phyloP scores from a whole-genome alignment of 2,797 vertebrate genomes.

The Fratercula arctica region DNA sequence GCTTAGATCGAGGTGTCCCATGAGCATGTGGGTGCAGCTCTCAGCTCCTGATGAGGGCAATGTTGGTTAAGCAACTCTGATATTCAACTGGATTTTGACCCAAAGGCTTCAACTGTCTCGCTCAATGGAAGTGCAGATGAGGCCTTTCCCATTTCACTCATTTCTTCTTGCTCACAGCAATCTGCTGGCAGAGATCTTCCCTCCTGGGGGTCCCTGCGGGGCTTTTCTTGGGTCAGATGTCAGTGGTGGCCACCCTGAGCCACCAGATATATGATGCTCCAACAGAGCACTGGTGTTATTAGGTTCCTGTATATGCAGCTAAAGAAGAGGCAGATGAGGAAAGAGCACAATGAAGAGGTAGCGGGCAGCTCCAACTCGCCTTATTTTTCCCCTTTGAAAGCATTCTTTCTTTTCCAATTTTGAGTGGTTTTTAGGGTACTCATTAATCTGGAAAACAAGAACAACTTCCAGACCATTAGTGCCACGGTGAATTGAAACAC shows the following conservation, averaged over 20 bases:
- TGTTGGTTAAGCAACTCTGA: neutral
- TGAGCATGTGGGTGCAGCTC: neutral
- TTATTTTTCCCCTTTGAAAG: conserved; percentile 65
- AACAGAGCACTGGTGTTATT: rapidly evolving
- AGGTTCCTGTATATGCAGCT: neutral
- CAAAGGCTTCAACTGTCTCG: neutral
- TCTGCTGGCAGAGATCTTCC: neutral
- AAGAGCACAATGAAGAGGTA: neutral
- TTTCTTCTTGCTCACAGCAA: neutral
- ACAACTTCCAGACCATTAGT: conserved; percentile 78
- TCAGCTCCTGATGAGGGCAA: neutral
- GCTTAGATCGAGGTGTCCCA: neutral
- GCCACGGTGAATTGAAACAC: conserved; percentile 70
- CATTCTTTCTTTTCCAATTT: conserved; percentile 69
- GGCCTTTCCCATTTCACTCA: neutral
- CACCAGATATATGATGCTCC: rapidly evolving
- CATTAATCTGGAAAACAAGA: conserved; percentile 78
- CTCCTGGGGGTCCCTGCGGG: rapidly evolving
- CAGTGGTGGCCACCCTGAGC: neutral
- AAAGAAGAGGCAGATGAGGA: neutral
- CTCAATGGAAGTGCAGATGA: neutral
- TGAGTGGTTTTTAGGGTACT: conserved; percentile 73
- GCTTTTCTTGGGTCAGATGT: neutral
- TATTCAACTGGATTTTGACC: neutral
- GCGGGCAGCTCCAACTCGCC: neutral